Percentiles rank a stretch among this genome's conserved stretches.
These are phyloP conservation scores for Spatula versicolor DNA, from an alignment of 2,797 vertebrate genomes.

Conservation along the genomic window DNA sequence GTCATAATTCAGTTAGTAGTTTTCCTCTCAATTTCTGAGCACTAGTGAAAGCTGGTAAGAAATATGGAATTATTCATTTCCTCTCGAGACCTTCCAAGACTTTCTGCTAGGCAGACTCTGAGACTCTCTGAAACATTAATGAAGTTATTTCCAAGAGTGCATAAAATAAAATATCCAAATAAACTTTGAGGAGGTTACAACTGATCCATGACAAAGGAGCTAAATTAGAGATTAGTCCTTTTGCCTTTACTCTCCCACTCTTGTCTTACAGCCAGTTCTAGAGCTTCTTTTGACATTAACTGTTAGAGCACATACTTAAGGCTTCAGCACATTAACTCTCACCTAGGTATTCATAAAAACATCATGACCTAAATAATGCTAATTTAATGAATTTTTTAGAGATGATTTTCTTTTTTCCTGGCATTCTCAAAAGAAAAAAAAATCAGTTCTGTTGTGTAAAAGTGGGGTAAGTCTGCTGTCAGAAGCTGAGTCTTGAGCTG, in stretches of 20 bases:
- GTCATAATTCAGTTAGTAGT: neutral
- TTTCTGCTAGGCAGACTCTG: neutral
- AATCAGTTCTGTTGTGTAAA: neutral
- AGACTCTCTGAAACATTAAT: neutral
- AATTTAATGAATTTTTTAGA: neutral
- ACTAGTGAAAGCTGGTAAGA: neutral
- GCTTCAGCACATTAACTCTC: neutral
- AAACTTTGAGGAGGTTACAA: neutral
- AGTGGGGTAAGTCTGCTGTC: neutral
- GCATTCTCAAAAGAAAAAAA: neutral
- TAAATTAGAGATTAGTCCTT: neutral
- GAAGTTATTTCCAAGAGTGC: neutral
- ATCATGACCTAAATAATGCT: neutral
- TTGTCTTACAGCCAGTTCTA: neutral
- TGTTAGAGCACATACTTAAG: neutral
- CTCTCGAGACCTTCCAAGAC: conserved; percentile 13
- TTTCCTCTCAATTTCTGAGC: conserved; percentile 1
- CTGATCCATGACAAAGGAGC: neutral
- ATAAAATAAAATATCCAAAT: conserved; percentile 18
- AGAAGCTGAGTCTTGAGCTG: neutral
- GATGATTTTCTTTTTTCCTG: neutral
- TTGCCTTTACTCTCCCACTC: neutral
- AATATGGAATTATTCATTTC: neutral
- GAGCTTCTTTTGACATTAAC: neutral
- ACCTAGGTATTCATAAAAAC: neutral